phyloP scores from a whole-genome alignment of 2,888 invertebrate species.

The Agrotis clavis region DNA sequence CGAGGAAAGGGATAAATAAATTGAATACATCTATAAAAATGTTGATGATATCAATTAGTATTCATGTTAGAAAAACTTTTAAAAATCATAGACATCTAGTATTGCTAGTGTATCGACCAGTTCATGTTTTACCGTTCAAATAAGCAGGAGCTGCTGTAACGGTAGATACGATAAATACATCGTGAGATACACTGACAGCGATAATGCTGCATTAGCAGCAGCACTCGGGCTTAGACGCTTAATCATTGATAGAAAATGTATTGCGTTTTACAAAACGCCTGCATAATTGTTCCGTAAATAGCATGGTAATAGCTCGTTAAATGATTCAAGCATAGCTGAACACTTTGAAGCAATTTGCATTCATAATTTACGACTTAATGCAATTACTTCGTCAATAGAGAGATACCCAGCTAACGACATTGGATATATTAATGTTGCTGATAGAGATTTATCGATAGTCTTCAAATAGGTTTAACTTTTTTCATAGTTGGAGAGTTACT shows the following conservation, averaged over 20 bases:
- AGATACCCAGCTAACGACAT: constrained; percentile 27
- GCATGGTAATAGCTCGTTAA: constrained; percentile 44
- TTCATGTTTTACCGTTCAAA: constrained; percentile 76
- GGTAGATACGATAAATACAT: constrained; percentile 68
- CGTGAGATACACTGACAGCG: constrained; percentile 51
- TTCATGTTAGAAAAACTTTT: constrained; percentile 9
- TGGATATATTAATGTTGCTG: constrained; percentile 23
- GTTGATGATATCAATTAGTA: constrained; percentile 13
- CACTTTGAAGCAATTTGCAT: constrained; percentile 58
- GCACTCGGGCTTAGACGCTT: constrained; percentile 32
- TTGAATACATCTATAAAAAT: background rate
- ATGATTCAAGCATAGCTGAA: constrained; percentile 52
- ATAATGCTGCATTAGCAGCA: constrained; percentile 50
- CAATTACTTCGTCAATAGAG: constrained; percentile 43
- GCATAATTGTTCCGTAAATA: constrained; percentile 64
- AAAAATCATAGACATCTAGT: constrained; percentile 12
- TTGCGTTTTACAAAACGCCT: constrained; percentile 63
- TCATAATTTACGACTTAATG: constrained; percentile 51
- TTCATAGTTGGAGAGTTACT: background rate
- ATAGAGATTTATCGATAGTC: background rate
- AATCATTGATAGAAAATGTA: constrained; percentile 55
- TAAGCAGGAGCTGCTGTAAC: constrained; percentile 73
- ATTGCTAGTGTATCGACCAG: constrained; percentile 25
- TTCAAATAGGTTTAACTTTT: constrained; percentile 14
- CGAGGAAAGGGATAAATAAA: background rate